Evolutionary conservation across 2,888 invertebrate genomes (phyloP).

Genomic region (Ectobius pallidus): DNA sequence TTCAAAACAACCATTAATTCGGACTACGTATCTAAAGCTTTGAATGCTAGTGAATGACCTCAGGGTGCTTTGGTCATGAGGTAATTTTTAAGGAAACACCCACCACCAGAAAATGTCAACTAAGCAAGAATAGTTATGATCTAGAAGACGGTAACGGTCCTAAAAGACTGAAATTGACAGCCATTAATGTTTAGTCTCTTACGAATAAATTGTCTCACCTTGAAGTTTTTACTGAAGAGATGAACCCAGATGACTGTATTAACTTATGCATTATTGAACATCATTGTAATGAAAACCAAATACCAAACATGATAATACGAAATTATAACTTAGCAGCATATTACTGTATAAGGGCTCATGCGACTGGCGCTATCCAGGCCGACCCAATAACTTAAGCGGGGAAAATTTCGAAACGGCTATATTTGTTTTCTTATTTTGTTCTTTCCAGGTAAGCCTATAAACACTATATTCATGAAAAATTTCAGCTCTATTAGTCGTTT

Average conservation of each 20-base stretch:
- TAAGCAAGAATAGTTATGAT: background rate
- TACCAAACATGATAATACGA: too few species aligned
- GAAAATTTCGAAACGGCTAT: too few species aligned
- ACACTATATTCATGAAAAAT: too few species aligned
- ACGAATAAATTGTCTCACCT: too few species aligned
- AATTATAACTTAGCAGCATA: background rate
- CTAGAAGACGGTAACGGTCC: background rate
- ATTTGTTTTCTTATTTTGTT: too few species aligned
- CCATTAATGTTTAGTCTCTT: background rate
- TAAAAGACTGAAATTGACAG: background rate
- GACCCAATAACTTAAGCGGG: too few species aligned
- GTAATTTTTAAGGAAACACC: background rate
- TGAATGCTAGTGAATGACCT: background rate
- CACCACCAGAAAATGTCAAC: background rate
- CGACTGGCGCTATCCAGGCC: too few species aligned
- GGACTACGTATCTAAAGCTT: background rate
- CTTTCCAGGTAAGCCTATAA: too few species aligned
- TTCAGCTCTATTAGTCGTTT: too few species aligned
- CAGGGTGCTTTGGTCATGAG: background rate
- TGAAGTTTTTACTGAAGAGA: background rate
- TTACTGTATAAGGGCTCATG: background rate
- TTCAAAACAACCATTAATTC: background rate
- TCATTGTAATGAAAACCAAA: background rate
- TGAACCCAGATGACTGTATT: background rate
- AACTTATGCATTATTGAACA: background rate